Evolutionary conservation across 2,888 invertebrate genomes (phyloP).

Genomic region (Plebejus anna): DNA sequence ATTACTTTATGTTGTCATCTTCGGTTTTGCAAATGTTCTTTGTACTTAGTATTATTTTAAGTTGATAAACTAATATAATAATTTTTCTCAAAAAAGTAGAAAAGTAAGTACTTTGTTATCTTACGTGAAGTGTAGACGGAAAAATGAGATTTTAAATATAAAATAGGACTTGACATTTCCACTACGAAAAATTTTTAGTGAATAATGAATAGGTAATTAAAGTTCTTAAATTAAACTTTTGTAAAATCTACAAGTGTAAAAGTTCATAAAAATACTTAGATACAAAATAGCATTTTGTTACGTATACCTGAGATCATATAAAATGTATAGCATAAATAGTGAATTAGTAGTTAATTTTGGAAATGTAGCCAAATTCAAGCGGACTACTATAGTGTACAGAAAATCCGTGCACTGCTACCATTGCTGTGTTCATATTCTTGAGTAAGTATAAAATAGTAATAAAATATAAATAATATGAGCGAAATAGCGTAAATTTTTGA

Average conservation of each 20-base stretch:
- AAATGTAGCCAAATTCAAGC: slow-evolving; percentile 26
- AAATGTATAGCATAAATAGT: slow-evolving; percentile 1
- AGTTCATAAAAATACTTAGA: neutral
- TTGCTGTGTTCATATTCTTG: neutral
- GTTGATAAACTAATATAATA: too few species aligned
- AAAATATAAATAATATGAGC: slow-evolving; percentile 7
- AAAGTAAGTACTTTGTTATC: neutral
- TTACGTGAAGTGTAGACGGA: neutral
- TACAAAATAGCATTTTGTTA: neutral
- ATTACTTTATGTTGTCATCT: neutral
- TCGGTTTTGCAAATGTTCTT: neutral
- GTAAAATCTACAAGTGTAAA: neutral
- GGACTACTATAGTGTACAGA: slow-evolving; percentile 1
- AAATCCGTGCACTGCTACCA: slow-evolving; percentile 23
- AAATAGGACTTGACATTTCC: neutral
- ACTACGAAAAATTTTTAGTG: too few species aligned
- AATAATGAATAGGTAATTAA: too few species aligned
- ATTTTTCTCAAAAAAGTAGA: neutral
- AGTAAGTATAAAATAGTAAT: neutral
- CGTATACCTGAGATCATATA: neutral
- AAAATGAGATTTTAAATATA: neutral
- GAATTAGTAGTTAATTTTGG: neutral
- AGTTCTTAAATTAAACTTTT: neutral
- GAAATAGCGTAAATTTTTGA: slow-evolving; percentile 17
- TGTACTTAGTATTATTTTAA: too few species aligned